phyloP scores from a whole-genome alignment of 35 echinoderm and acorn worm genomes.

The Ptychodera flava region DNA sequence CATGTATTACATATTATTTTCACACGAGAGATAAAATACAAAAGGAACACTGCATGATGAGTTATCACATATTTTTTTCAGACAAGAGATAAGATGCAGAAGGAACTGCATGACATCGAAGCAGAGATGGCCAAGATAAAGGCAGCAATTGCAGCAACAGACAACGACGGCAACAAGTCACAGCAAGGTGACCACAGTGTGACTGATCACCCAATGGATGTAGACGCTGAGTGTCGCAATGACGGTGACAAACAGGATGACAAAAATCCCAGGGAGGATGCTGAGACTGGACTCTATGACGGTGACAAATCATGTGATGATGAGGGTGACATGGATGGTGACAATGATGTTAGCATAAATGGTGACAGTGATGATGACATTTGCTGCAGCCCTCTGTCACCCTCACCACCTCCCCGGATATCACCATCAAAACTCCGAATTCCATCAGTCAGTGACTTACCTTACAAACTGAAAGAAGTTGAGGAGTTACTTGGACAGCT shows the following conservation, averaged over 20 bases:
- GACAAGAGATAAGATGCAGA: not conserved
- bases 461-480: slow-evolving; percentile 3
- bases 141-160: not conserved
- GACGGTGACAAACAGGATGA: not conserved
- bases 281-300: too few species aligned
- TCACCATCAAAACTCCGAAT: not conserved
- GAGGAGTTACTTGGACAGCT: not conserved
- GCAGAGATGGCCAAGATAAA: not conserved
- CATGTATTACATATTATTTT: too few species aligned
- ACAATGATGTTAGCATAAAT: not conserved
- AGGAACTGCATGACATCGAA: slow-evolving; percentile 6
- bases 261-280: too few species aligned
- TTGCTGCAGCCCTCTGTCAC: slow-evolving; percentile 3
- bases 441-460: not conserved
- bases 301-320: not conserved
- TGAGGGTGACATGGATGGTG: not conserved
- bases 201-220: not conserved
- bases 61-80: too few species aligned
- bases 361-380: not conserved
- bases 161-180: not conserved
- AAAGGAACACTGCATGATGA: too few species aligned
- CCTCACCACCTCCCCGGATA: not conserved
- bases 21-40: too few species aligned
- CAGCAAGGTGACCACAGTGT: not conserved
- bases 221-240: too few species aligned